Base-by-base conservation (phyloP, 23 tunicate species). In the Ascidia mentula region DNA sequence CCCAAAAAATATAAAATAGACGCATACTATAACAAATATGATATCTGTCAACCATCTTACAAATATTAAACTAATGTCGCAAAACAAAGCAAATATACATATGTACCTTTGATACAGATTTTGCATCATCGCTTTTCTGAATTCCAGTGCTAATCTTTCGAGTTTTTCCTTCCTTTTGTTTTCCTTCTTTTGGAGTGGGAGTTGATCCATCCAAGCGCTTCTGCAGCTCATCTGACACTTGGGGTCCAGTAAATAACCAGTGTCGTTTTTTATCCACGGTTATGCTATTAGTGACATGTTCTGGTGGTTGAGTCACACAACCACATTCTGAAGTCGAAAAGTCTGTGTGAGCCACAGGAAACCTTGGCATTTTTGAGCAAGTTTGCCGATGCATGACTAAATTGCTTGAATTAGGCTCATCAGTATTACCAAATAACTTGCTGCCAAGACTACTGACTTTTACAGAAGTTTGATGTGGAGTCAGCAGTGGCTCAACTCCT, bases 201-300 rank as follows among this genome's bases (percentile, higher is more conserved):
- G 18, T 35, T 12, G 1, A n/a, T 35, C 85, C 85, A 61, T 87
- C 86, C 22, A 87, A 31, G 40, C 94, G 82, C 59, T 72, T 89
- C 45, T 89, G 75, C 30, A 89, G 40, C 45, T 83, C 94, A 18
- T 73, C 69, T 13, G 94, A 83, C 4, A 89, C 87, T 15, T 36
- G 32, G 0, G 45, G 34, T 17, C 94, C 94, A 36, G 37, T 78
- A 26, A 73, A 73, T 17, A 89, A 60, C 94, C 94, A 89, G 32
- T 73, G 84, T 34, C 85, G 70, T 73, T 78, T 79, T 69, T 89
- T 78, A 31, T 79, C 94, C 31, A 89, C 94, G 0, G 94, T 89
- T 34, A 84, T 60, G 35, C 69, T 61, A 31, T 32, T n/a, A 13
- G 46, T 84, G 3, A 31, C 13, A 32, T 26, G 22, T 15, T 37